Base-by-base conservation (phyloP, 2,797 vertebrate genomes). In the Trematomus bernacchii region DNA sequence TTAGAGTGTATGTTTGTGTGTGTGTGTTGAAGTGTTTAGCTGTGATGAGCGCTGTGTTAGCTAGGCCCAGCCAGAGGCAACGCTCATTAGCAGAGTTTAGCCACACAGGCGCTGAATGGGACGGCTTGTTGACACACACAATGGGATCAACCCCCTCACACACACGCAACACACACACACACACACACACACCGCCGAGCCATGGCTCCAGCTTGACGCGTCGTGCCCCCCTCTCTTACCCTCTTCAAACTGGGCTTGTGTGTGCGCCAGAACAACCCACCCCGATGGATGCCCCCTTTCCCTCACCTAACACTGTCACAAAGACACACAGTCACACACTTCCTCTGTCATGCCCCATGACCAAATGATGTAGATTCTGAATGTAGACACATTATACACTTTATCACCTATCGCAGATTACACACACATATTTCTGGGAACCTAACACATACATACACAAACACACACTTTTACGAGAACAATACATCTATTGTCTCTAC, bases 81-180 rank as follows among this genome's bases (percentile, higher is more conserved):
- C 61, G 89, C 94, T 96, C 94, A 94, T 96, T 95, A 95, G 92
- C 87, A 92, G 91, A 92, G 90, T 94, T 95, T 93, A 94, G 91
- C 91, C 88, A 89, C 90, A 89, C 80, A 89, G 86, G 84, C 89
- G 55, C 87, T 95, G 92, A 96, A 96, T 93, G 90, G 91, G 90
- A 83, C 80, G 81, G 93, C 93, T 95, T 96, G 94, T 95, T 94
- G 91, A 92, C 88, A 91, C 89, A 87, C 87, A 93, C 92, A 91
- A 90, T 88, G 90, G 89, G 90, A 91, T 91, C 87, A 87, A 76
- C 89, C 85, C 85, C 90, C 83, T 79, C 84, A 64, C 82, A 88
- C 91, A 85, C 85, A 87, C 52, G 73, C 68, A 66, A 76, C 69
- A 70, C 71, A 73, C 83, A 83, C 88, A 83, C 79, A 87, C 82